Conservation (phyloP, 2,797 vertebrate genomes). For the Pteronotus mesoamericanus region DNA sequence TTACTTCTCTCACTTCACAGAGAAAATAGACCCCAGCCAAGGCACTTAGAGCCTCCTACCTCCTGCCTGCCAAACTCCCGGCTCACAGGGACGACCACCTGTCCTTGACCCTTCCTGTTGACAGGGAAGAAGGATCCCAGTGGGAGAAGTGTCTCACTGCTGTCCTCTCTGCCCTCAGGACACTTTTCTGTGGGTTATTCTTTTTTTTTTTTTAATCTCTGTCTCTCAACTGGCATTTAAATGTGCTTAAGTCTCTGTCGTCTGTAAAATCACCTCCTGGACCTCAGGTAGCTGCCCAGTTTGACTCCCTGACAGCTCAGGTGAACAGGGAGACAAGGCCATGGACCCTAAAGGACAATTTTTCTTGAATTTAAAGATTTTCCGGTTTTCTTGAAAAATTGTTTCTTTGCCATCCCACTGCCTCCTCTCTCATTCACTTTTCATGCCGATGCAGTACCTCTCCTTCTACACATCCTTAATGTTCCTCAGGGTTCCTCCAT, state of each 20-base stretch:
- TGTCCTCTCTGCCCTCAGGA: fast-evolving
- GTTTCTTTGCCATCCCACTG: neutral
- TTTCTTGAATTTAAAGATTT: too few relatives aligned
- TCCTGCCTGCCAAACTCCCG: neutral
- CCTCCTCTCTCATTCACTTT: neutral
- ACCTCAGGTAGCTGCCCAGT: neutral
- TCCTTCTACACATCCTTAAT: neutral
- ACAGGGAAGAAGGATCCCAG: neutral
- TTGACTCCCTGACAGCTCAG: neutral
- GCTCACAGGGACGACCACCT: neutral
- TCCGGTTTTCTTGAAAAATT: neutral
- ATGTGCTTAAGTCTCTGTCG: neutral
- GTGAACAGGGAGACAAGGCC: neutral
- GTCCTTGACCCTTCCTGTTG: neutral
- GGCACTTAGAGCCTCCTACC: neutral
- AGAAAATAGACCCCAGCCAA: neutral
- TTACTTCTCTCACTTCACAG: neutral
- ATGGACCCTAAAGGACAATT: neutral
- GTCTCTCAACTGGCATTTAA: neutral
- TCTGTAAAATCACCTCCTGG: neutral
- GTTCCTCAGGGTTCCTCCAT: neutral
- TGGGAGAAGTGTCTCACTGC: fast-evolving
- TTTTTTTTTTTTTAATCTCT: neutral
- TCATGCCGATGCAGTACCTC: neutral
- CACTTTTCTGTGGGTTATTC: neutral